Conservation (phyloP, 1,140 invertebrate species). For the Halesus radiatus region DNA sequence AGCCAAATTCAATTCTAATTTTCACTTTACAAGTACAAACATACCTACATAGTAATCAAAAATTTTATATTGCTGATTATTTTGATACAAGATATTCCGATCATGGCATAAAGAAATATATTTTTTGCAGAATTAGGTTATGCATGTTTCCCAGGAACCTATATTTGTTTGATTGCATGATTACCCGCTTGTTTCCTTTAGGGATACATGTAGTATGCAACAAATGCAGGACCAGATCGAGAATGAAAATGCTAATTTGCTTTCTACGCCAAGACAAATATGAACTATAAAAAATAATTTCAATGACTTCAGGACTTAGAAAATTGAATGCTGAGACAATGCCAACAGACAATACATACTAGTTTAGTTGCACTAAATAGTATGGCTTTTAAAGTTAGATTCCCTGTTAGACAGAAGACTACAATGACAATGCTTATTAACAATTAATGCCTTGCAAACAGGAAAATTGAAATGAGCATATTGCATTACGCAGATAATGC, state of each 20-base stretch:
- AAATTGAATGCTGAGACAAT: not conserved
- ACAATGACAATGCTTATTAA: constrained; percentile 31
- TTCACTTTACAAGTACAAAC: too few relatives aligned
- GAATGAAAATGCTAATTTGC: constrained; percentile 18
- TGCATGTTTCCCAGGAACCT: not conserved
- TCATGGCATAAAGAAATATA: too few relatives aligned
- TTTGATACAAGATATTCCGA: too few relatives aligned
- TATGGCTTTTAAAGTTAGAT: constrained; percentile 26
- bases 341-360: not conserved
- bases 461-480: too few relatives aligned
- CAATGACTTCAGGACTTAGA: not conserved
- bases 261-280: constrained; percentile 3
- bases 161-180: not conserved
- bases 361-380: constrained; percentile 27
- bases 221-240: too few relatives aligned
- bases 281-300: not conserved
- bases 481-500: too few relatives aligned
- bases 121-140: not conserved
- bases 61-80: too few relatives aligned
- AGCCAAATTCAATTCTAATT: too few relatives aligned
- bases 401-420: not conserved
- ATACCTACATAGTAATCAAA: too few relatives aligned
- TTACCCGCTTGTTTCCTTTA: not conserved
- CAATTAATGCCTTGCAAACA: constrained; percentile 13
- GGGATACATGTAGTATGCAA: not conserved